Evolutionary conservation across 2,113 vertebrate species (phyloP), one percentile per base, ranked within the genome.

Genomic region (Dasyprocta punctata): DNA sequence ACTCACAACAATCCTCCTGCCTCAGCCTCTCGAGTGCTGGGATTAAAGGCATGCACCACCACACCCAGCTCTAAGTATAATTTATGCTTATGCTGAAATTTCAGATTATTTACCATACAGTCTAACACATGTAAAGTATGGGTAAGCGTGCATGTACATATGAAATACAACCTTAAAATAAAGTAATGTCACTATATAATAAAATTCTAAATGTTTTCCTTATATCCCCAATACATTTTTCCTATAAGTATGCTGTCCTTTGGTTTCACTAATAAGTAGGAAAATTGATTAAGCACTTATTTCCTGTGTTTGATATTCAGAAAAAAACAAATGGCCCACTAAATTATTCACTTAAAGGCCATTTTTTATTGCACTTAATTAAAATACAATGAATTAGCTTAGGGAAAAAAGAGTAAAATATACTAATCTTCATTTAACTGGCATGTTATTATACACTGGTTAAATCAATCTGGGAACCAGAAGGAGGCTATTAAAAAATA

Each of bases 261-360:
- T 89, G 52, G 58, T 77, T 95, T 95, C 75, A 87, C 80, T 92
- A 96, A 93, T 56, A 96, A 92, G 86, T 78, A 95, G 89, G 61
- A 81, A 90, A 95, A 82, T 69, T 96, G 24, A 97, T 65, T 58
- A 96, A 65, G 28, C 44, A 91, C 93, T 86, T 97, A 95, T 73
- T 97, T 92, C 77, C 93, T 94, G 14, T 67, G 83, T 85, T 92
- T 94, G 89, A 75, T 82, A 93, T 82, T 89, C 92, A 78, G 36
- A 28, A 98, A 98, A 93, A 97, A 96, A 36, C 93, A 97, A 97
- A 54, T 54, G 93, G 80, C 10, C 97, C 82, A 96, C 95, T 96
- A 98, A 97, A 97, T 75, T 97, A 98, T 95, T 95, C 96, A 97
- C 88, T 95, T 96, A 95, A 95, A 97, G 63, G 19, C 19, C 69